Conservation (phyloP, 2,113 vertebrate species). For the Callipepla squamata region DNA sequence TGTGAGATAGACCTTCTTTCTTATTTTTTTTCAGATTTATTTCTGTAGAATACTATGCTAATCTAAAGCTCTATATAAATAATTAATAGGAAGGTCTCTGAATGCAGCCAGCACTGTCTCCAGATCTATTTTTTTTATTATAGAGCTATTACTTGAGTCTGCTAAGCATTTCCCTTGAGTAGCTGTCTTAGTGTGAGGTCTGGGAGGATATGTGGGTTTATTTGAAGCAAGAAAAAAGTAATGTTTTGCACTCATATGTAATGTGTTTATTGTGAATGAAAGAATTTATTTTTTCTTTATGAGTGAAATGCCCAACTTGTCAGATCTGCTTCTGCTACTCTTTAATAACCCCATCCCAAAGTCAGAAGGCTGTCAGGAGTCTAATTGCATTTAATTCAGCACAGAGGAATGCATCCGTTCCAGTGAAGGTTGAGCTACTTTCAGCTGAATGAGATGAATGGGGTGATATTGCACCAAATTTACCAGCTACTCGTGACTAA, state of each 20-base stretch:
- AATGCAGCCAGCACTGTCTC: neutral
- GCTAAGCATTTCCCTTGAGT: constrained; percentile 6
- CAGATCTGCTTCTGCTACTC: neutral
- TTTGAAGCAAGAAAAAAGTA: neutral
- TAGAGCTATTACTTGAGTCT: constrained; percentile 19
- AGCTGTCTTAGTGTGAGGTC: constrained; percentile 9
- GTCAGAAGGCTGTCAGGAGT: neutral
- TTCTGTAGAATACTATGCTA: neutral
- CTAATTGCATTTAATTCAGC: neutral
- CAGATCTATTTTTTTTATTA: constrained; percentile 22
- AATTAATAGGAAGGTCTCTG: neutral
- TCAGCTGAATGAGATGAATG: neutral
- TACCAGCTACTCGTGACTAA: neutral
- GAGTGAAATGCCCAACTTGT: neutral
- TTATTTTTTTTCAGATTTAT: neutral
- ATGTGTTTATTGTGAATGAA: neutral
- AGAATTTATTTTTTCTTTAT: neutral
- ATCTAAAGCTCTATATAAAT: neutral
- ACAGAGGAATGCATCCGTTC: neutral
- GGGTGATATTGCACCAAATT: neutral
- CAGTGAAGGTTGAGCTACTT: neutral
- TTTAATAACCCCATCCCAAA: neutral
- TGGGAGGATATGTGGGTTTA: neutral
- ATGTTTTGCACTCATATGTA: neutral
- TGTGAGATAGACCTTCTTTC: neutral